These are phyloP conservation scores for Digitonthophagus gazella DNA, from an alignment of 2,888 invertebrate species.

Conservation along the genomic window DNA sequence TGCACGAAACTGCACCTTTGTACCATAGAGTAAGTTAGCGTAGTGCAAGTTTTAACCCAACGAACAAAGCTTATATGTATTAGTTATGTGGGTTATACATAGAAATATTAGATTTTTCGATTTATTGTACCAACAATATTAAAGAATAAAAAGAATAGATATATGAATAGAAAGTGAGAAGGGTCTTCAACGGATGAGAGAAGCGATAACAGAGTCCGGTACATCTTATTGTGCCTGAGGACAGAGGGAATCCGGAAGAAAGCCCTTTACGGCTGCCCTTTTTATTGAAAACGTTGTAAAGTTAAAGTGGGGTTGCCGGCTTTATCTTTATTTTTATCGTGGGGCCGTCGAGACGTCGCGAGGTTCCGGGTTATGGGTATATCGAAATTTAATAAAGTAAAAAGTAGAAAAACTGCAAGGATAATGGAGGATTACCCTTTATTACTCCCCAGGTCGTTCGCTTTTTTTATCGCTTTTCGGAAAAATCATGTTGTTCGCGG, in stretches of 20 bases:
- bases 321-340: constrained; percentile 13
- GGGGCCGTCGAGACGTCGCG: constrained; percentile 13
- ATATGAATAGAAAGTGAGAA: neutral
- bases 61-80: no score
- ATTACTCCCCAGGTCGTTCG: neutral
- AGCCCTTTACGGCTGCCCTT: constrained; percentile 10
- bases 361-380: neutral
- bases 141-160: no score
- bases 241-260: constrained; percentile 8
- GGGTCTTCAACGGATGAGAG: neutral
- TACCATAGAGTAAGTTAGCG: no score
- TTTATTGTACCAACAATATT: no score
- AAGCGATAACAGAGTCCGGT: constrained; percentile 3
- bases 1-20: no score
- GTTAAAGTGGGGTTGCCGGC: constrained; percentile 20
- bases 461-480: neutral
- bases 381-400: neutral
- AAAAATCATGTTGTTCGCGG: neutral
- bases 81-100: no score
- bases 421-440: neutral
- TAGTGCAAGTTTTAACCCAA: no score
- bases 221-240: constrained; percentile 12
- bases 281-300: constrained; percentile 27
- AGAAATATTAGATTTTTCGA: no score
- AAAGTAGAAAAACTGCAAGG: neutral